These are phyloP conservation scores for Anadara kagoshimensis DNA, from an alignment of 1,140 invertebrate species.

Conservation along the genomic window DNA sequence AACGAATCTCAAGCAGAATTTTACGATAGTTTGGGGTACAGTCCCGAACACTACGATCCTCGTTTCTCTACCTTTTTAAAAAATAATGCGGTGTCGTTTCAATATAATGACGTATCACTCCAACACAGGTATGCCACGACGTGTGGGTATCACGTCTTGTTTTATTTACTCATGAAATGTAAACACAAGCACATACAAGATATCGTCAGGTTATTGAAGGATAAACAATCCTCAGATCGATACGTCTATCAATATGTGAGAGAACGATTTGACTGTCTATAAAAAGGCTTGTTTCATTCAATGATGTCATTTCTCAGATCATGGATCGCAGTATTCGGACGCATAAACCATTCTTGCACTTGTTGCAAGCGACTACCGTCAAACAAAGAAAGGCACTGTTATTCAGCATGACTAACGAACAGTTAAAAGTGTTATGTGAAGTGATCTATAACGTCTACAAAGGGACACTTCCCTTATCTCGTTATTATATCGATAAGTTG, in stretches of 20 bases:
- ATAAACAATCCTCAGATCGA: background rate
- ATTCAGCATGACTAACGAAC: too few species aligned
- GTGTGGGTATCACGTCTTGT: conserved; percentile 24
- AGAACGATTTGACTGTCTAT: conserved; percentile 8
- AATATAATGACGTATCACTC: conserved; percentile 16
- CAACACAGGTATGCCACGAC: background rate
- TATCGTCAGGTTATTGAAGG: conserved; percentile 8
- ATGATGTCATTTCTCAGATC: background rate
- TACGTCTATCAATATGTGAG: conserved; percentile 13
- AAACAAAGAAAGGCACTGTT: too few species aligned
- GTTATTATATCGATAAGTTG: too few species aligned
- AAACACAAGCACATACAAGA: background rate
- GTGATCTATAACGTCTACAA: too few species aligned
- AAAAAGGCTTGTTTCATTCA: background rate
- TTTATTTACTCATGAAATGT: conserved; percentile 31
- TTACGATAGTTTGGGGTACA: conserved; percentile 17
- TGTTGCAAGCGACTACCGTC: too few species aligned
- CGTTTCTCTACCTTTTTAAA: conserved; percentile 1
- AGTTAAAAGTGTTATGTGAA: too few species aligned
- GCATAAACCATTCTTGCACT: too few species aligned
- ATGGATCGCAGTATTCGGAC: background rate
- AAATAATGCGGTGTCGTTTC: conserved; percentile 4
- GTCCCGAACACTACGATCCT: background rate
- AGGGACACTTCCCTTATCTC: too few species aligned
- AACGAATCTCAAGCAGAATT: conserved; percentile 13